phyloP scores from a whole-genome alignment of 2,113 vertebrate species.

The Sapayoa aenigma region DNA sequence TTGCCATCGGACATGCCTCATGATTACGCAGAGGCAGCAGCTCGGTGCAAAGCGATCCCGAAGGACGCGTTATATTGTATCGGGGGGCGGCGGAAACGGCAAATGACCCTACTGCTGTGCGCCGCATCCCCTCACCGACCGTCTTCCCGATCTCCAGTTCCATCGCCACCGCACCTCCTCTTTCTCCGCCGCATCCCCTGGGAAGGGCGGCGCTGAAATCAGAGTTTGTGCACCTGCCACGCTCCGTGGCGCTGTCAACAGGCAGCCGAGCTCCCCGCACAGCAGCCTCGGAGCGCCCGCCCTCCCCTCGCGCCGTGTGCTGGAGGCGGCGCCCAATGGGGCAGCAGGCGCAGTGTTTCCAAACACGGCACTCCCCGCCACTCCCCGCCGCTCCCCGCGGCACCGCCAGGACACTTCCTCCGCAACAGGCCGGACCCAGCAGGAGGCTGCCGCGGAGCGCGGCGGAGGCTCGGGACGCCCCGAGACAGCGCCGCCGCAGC shows the following conservation, averaged over 20 bases:
- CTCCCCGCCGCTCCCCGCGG: not conserved
- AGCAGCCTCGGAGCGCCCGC: not conserved
- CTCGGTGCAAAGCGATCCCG: too few relatives aligned
- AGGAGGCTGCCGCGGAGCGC: not conserved
- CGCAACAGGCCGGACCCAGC: not conserved
- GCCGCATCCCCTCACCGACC: not conserved
- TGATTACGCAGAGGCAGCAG: not conserved
- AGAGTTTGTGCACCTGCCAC: too few relatives aligned
- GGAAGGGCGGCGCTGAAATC: too few relatives aligned
- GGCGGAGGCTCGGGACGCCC: too few relatives aligned
- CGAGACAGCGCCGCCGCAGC: accelerated
- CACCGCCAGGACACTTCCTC: not conserved
- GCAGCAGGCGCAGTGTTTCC: conserved; percentile 13
- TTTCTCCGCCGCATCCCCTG: not conserved
- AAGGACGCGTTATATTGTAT: not conserved
- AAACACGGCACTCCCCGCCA: not conserved
- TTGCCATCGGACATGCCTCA: not conserved
- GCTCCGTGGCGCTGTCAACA: accelerated
- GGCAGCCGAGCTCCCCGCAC: accelerated
- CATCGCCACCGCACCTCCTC: too few relatives aligned
- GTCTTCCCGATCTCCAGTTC: not conserved
- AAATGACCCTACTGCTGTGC: not conserved
- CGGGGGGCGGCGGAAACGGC: too few relatives aligned
- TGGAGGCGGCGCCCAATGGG: not conserved
- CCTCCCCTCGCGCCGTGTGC: not conserved